Base-by-base conservation (phyloP, 2,797 vertebrate genomes). In the Pseudochromis fuscus region DNA sequence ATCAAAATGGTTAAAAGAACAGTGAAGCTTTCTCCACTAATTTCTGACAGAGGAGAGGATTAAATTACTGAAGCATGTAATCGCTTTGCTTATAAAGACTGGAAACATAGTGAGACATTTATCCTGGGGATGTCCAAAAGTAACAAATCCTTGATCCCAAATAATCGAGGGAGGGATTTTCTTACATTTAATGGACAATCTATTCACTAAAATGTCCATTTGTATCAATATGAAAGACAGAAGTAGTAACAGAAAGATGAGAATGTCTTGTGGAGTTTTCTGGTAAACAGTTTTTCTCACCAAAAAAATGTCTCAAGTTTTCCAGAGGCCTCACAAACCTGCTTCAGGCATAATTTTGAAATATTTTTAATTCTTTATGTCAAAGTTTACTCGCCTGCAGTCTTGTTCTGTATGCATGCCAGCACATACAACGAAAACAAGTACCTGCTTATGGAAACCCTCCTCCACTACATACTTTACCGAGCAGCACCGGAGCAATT, bases 1-100 rank as follows among this genome's bases (percentile, higher is more conserved):
- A 50, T 70, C 53, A 64, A 16, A 67, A 16, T 30, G 1, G 9
- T 27, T 51, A 35, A 56, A 52, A 9, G 48, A 52, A 28, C 0
- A 58, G 15, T 11, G 5, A 19, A 30, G 6, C 7, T 24, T 49
- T 56, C 57, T 33, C 49, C 13, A 11, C 21, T 37, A 33, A 23
- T 21, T 37, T n/a, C 5, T 24, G 4, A 21, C 9, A 45, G 23
- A 27, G 5, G 3, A 68, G 28, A 35, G 13, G n/a, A 52, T 56
- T 31, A 15, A 38, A 38, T 5, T 15, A 5, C 37, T 38, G 15
- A 15, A 5, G 7, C 4, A 12, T 13, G 33, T 35, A 35, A 12
- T 11, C 33, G 10, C 33, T 3, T 35, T 35, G 10, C 18, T 42
- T 42, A 40, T 28, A 70, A 31, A 33, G 10, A 24, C 21, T 40